A percentile compares a stretch with the other conserved stretches of the same genome.
These are phyloP conservation scores for Hirtodrosophila cameraria DNA, from an alignment of 2,888 invertebrate species.

Conservation along the genomic window DNA sequence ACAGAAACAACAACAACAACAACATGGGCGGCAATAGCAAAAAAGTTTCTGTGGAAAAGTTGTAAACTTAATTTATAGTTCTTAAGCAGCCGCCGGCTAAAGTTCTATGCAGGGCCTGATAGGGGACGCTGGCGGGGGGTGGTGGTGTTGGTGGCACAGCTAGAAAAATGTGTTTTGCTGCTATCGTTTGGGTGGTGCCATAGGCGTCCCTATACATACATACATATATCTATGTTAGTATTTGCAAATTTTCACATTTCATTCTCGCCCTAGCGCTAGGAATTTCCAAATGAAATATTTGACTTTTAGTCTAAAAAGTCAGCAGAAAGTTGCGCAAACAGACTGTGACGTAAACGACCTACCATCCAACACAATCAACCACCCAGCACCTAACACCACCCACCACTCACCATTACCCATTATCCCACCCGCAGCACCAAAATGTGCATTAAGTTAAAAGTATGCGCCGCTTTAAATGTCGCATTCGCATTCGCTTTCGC, in stretches of 20 bases:
- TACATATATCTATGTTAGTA: slow-evolving; percentile 20
- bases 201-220: slow-evolving; percentile 33
- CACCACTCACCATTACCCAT: neutral
- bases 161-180: slow-evolving; percentile 69
- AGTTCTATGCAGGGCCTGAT: slow-evolving; percentile 26
- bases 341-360: slow-evolving; percentile 53
- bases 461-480: slow-evolving; percentile 37
- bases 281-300: slow-evolving; percentile 79
- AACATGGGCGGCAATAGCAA: slow-evolving; percentile 20
- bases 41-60: slow-evolving; percentile 69
- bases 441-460: slow-evolving; percentile 50
- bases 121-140: neutral
- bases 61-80: slow-evolving; percentile 78
- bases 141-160: slow-evolving; percentile 17
- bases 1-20: slow-evolving; percentile 9
- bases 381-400: neutral
- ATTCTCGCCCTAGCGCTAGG: slow-evolving; percentile 73
- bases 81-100: slow-evolving; percentile 70
- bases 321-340: slow-evolving; percentile 73
- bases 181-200: slow-evolving; percentile 55
- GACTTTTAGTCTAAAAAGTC: slow-evolving; percentile 76
- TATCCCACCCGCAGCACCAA: slow-evolving; percentile 2
- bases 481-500: slow-evolving; percentile 4
- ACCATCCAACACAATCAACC: neutral
- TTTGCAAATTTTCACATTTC: slow-evolving; percentile 74